Conservation (phyloP, 2,113 vertebrate species). For the Caloenas nicobarica region DNA sequence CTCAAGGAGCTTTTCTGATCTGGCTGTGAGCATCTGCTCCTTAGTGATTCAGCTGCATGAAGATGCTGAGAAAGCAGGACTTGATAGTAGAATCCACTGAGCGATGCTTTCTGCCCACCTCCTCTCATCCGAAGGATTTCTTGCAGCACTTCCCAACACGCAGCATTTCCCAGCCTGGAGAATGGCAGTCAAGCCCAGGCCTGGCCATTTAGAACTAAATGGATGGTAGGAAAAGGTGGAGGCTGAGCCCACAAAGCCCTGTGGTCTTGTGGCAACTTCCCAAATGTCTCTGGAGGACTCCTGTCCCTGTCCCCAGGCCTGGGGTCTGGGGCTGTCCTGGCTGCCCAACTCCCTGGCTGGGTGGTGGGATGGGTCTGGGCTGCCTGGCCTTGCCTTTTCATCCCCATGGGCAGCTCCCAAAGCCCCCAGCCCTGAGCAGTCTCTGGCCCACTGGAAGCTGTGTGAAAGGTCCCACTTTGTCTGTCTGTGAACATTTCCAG, state of each 20-base stretch:
- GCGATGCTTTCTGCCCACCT: background rate
- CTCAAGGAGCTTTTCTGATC: background rate
- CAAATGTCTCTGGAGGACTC: background rate
- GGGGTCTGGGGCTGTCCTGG: background rate
- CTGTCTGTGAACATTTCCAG: background rate
- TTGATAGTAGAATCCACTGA: background rate
- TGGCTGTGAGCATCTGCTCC: background rate
- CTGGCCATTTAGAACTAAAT: background rate
- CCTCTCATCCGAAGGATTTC: background rate
- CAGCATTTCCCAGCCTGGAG: background rate
- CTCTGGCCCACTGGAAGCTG: accelerated
- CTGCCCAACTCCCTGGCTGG: background rate
- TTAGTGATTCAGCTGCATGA: background rate
- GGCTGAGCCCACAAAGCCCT: background rate
- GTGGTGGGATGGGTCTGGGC: background rate
- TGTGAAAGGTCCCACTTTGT: background rate
- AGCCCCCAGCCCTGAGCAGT: background rate
- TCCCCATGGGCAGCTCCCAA: background rate
- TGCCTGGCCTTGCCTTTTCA: background rate
- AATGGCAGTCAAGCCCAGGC: background rate
- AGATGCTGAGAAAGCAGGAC: background rate
- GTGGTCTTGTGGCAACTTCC: background rate
- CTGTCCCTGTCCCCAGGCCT: too few species aligned
- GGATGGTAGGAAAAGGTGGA: background rate
- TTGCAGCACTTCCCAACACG: background rate